These are phyloP conservation scores for Nerophis ophidion DNA, from an alignment of 2,113 vertebrate genomes.

Conservation along the genomic window DNA sequence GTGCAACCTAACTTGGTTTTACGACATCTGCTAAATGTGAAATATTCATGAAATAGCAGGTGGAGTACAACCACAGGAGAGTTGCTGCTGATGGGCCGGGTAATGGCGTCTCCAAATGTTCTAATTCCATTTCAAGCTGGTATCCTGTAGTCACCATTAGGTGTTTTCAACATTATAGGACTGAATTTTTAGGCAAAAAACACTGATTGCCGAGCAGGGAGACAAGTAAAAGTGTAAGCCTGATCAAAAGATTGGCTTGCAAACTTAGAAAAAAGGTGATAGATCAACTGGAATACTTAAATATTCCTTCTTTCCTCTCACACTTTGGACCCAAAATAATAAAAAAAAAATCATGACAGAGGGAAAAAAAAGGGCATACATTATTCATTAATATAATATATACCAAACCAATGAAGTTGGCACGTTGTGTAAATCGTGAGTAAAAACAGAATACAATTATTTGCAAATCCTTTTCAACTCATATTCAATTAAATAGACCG, in stretches of 20 bases:
- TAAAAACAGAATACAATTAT: too few species aligned
- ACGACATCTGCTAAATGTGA: constrained; percentile 2
- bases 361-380: too few species aligned
- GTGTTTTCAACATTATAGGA: not conserved
- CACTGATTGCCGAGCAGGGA: not conserved
- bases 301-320: too few species aligned
- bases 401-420: too few species aligned
- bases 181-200: not conserved
- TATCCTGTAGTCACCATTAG: not conserved
- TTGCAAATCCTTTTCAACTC: too few species aligned
- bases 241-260: constrained; percentile 34
- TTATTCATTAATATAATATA: too few species aligned
- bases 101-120: not conserved
- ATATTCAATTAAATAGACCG: too few species aligned
- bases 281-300: not conserved
- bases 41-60: constrained; percentile 8
- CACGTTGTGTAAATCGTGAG: too few species aligned
- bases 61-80: not conserved
- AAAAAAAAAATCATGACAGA: too few species aligned
- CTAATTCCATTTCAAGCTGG: not conserved
- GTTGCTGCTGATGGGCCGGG: not conserved
- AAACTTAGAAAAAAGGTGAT: not conserved
- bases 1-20: constrained; percentile 1
- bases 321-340: too few species aligned
- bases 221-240: constrained; percentile 12